Conservation (phyloP, 2,797 vertebrate species). For the Ispidina lecontei region DNA sequence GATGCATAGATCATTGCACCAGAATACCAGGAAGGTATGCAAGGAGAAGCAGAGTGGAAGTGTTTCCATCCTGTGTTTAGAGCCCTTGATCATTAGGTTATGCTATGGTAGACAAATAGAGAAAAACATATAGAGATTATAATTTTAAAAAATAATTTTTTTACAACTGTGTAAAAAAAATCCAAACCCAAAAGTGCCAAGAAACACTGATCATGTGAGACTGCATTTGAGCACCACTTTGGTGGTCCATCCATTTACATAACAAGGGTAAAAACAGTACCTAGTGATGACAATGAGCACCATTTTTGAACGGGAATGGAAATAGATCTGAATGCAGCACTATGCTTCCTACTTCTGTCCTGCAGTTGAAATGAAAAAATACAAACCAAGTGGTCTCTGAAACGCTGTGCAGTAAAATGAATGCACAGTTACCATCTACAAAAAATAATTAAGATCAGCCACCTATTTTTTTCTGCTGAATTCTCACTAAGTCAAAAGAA, state of each 20-base stretch:
- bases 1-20: rapidly evolving
- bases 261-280: neutral
- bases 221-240: neutral
- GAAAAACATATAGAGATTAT: neutral
- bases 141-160: neutral
- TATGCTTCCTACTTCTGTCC: neutral
- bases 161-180: neutral
- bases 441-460: neutral
- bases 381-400: neutral
- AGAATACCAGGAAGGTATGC: neutral
- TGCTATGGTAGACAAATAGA: neutral
- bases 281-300: neutral
- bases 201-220: neutral
- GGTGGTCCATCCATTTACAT: neutral
- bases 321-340: neutral
- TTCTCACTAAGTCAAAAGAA: neutral
- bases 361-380: neutral
- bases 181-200: neutral
- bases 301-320: neutral
- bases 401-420: neutral
- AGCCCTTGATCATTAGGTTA: neutral
- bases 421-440: neutral
- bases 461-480: neutral
- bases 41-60: neutral
- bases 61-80: neutral